Percentiles rank a stretch among this genome's conserved stretches.
Conservation (phyloP, 1,140 invertebrate genomes). For the Watersipora subatra region DNA sequence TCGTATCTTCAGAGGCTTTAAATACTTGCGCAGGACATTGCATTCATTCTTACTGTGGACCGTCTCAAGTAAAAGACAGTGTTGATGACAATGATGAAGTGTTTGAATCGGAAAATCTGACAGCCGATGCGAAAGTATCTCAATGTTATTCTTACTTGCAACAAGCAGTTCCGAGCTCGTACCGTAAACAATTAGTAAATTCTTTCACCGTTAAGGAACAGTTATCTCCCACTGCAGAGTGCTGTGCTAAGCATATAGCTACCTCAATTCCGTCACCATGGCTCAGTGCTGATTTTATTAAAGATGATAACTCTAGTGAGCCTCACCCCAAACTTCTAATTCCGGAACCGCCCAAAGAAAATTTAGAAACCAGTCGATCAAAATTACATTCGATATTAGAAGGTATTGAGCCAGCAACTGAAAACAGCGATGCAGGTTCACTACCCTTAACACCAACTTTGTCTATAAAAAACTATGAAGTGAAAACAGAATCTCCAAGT, state of each 20-base stretch:
- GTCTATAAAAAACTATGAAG: neutral
- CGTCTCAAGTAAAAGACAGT: too few species aligned
- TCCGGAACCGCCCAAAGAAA: neutral
- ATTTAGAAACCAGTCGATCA: neutral
- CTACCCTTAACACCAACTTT: neutral
- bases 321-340: neutral
- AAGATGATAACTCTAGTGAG: neutral
- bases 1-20: too few species aligned
- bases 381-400: neutral
- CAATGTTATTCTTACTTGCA: neutral
- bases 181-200: neutral
- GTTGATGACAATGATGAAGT: too few species aligned
- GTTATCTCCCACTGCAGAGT: neutral
- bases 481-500: neutral
- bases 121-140: neutral
- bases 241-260: neutral
- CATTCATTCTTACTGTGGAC: too few species aligned
- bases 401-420: neutral
- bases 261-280: neutral
- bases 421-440: neutral
- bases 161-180: neutral
- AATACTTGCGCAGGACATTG: too few species aligned
- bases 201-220: neutral
- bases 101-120: too few species aligned
- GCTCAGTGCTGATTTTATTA: neutral